Conservation (phyloP, 1,140 invertebrate species). For the Sinonovacula constricta region DNA sequence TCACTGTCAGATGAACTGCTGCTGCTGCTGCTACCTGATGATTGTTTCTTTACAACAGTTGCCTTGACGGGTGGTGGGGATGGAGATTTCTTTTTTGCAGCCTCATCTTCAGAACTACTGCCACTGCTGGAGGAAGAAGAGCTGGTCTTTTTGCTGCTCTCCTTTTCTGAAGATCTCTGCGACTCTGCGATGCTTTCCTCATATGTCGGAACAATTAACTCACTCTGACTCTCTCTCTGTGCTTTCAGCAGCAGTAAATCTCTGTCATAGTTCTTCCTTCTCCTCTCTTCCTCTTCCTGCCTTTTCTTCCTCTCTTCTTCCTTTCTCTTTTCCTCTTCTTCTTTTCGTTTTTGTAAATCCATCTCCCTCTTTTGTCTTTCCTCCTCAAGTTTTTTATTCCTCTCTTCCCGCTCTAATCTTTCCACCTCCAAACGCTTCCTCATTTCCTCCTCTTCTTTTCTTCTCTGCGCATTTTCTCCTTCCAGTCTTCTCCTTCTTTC, state of each 20-base stretch:
- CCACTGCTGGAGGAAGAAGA: neutral
- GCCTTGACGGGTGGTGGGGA: too few species aligned
- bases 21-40: too few species aligned
- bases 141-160: neutral
- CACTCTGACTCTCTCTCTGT: constrained; percentile 27
- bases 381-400: constrained; percentile 15
- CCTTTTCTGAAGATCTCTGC: too few species aligned
- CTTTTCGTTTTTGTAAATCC: neutral
- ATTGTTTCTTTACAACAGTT: too few species aligned
- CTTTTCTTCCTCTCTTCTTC: constrained; percentile 34
- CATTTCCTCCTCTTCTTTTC: constrained; percentile 34
- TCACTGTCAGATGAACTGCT: constrained; percentile 9
- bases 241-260: constrained; percentile 18
- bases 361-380: constrained; percentile 2
- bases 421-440: constrained; percentile 10
- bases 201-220: neutral
- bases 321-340: constrained; percentile 23
- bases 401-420: constrained; percentile 18
- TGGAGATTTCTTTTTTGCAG: neutral
- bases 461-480: constrained; percentile 26
- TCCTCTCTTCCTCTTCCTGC: constrained; percentile 17
- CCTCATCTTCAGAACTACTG: constrained; percentile 21
- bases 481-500: constrained; percentile 19
- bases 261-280: constrained; percentile 28
- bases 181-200: too few species aligned